A percentile compares a stretch with the other conserved stretches of the same genome.
These are phyloP conservation scores for Achlya flavicornis DNA, from an alignment of 2,888 invertebrate genomes.

Conservation along the genomic window DNA sequence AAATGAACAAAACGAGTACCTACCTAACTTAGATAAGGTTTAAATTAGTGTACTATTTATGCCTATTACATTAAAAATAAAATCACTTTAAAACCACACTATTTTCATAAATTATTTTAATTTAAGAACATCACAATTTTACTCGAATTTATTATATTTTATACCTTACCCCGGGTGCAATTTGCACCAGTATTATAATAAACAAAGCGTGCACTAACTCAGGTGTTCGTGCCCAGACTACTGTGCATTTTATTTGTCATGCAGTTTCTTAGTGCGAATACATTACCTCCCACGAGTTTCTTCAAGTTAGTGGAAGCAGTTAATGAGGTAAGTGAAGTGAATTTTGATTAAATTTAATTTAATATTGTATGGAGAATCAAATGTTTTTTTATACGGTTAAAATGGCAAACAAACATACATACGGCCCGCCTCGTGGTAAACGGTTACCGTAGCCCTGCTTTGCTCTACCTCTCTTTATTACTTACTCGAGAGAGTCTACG, in stretches of 20 bases:
- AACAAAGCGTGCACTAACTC: conserved; percentile 62
- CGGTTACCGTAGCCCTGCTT: too few species aligned
- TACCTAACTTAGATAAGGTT: too few species aligned
- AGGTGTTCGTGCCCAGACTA: conserved; percentile 69
- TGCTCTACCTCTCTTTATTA: too few species aligned
- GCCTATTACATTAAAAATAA: too few species aligned
- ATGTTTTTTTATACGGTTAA: too few species aligned
- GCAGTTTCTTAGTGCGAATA: conserved; percentile 47
- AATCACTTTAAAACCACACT: too few species aligned
- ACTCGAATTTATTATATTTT: conserved; percentile 20
- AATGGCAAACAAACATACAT: too few species aligned
- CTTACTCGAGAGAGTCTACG: too few species aligned
- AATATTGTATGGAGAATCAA: not conserved
- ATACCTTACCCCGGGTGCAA: conserved; percentile 27
- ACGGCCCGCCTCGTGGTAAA: too few species aligned
- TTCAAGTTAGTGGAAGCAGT: conserved; percentile 25
- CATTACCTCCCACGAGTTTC: conserved; percentile 32
- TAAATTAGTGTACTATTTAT: too few species aligned
- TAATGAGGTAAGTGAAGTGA: conserved; percentile 20
- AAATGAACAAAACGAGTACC: too few species aligned
- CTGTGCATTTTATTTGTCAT: conserved; percentile 56
- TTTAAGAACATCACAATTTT: not conserved
- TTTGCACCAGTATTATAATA: conserved; percentile 39
- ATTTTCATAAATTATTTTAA: too few species aligned
- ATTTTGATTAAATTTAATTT: conserved; percentile 10